A percentile compares a stretch with the other conserved stretches of the same genome.
Conservation (phyloP, 37 sponge, comb jelly and placozoan species). For the Beroe forskalii region DNA sequence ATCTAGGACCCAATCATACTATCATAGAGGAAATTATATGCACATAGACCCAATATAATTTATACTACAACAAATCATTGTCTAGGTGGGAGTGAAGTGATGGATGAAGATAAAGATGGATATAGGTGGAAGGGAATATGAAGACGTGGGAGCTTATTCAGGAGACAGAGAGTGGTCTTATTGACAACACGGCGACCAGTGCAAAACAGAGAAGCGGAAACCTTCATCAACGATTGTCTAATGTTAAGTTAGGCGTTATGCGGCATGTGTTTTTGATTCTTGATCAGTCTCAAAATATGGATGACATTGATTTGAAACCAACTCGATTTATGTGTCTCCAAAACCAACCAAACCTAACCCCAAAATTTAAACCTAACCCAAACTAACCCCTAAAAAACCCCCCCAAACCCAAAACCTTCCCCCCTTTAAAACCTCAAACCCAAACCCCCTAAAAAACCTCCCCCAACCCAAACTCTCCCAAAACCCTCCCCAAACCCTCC, state of each 20-base stretch:
- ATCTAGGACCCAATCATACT: too few species aligned
- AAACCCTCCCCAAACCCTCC: too few species aligned
- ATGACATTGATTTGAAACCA: conserved; percentile 84
- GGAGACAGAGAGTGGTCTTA: conserved; percentile 30
- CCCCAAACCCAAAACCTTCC: too few species aligned
- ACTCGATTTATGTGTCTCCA: conserved; percentile 67
- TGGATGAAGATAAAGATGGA: conserved; percentile 48
- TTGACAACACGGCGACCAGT: not conserved
- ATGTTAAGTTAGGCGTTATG: conserved; percentile 70
- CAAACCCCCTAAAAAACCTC: too few species aligned
- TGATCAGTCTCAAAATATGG: conserved; percentile 81
- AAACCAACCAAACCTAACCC: conserved; percentile 74
- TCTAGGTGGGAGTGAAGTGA: too few species aligned
- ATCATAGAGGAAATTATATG: too few species aligned
- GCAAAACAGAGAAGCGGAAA: conserved; percentile 22
- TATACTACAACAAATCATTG: too few species aligned
- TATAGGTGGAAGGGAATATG: conserved; percentile 59
- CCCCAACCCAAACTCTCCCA: too few species aligned
- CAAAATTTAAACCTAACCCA: too few species aligned
- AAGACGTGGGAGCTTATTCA: conserved; percentile 35
- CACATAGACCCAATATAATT: too few species aligned
- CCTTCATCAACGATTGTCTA: conserved; percentile 32
- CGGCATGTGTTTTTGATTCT: conserved; percentile 82
- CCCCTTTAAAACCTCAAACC: too few species aligned
- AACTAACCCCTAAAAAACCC: too few species aligned